Conservation (phyloP, 2,797 vertebrate species). For the Schizopygopsis malacanthus region DNA sequence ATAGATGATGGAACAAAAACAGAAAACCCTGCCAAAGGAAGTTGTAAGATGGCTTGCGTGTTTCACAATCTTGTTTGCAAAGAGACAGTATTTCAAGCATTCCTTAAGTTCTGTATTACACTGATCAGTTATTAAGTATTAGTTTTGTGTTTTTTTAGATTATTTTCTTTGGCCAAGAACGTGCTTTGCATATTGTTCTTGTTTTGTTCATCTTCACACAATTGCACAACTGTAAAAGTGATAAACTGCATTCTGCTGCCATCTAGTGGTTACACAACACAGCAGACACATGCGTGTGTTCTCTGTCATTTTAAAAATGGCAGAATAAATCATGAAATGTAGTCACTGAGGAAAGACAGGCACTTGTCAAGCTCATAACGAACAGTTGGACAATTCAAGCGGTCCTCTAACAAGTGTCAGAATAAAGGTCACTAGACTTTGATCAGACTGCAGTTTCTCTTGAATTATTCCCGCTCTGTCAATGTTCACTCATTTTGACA, state of each 20-base stretch:
- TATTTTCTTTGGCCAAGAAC: background rate
- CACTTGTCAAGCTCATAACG: background rate
- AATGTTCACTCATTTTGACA: conserved; percentile 45
- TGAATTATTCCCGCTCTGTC: conserved; percentile 28
- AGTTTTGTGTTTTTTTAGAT: background rate
- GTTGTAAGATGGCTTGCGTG: background rate
- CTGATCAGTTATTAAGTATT: background rate
- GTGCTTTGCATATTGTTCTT: background rate
- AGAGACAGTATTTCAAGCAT: background rate
- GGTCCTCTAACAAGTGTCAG: conserved; percentile 2
- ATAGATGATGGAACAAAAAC: conserved; percentile 67
- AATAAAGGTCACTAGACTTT: conserved; percentile 24
- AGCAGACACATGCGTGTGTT: conserved; percentile 2
- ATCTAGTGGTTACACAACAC: conserved; percentile 69
- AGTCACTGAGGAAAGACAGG: conserved; percentile 1
- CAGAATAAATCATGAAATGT: background rate
- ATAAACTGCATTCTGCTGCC: conserved; percentile 69
- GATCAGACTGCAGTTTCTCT: conserved; percentile 12
- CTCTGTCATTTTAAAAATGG: background rate
- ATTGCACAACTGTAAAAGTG: background rate
- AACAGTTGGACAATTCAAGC: conserved; percentile 24
- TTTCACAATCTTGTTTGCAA: conserved; percentile 5
- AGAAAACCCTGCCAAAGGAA: conserved; percentile 18
- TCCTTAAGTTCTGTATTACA: background rate
- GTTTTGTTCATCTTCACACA: background rate